Conservation (phyloP, 2,797 vertebrate species). For the Garrulus glandarius region DNA sequence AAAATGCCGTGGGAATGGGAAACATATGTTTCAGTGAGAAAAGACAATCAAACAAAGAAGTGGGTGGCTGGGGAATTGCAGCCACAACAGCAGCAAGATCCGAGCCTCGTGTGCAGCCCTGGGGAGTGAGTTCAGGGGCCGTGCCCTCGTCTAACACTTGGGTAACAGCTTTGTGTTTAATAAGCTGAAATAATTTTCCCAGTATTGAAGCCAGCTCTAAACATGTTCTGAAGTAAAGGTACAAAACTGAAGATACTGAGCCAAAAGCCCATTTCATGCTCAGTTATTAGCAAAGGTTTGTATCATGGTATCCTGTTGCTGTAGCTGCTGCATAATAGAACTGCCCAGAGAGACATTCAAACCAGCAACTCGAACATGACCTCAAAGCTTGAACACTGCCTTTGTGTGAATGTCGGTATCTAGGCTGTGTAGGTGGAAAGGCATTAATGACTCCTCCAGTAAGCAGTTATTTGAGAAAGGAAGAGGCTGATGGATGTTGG, state of each 20-base stretch:
- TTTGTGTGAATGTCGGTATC: not conserved
- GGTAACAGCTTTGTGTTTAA: constrained; percentile 19
- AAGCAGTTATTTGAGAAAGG: not conserved
- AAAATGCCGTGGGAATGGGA: not conserved
- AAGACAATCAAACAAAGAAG: constrained; percentile 48
- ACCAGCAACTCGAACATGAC: not conserved
- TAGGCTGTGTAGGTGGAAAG: not conserved
- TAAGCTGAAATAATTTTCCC: not conserved
- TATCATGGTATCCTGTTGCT: not conserved
- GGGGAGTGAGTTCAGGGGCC: not conserved
- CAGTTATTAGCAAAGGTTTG: constrained; percentile 11
- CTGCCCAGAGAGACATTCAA: not conserved
- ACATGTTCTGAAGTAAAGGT: not conserved
- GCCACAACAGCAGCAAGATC: not conserved
- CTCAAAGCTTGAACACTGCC: not conserved
- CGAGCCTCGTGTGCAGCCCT: not conserved
- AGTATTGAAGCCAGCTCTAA: not conserved
- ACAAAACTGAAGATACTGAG: not conserved
- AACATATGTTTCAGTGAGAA: constrained; percentile 46
- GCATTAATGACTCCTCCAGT: not conserved
- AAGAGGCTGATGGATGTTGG: not conserved
- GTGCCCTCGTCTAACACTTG: not conserved
- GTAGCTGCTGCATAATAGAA: constrained; percentile 13
- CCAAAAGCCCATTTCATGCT: constrained; percentile 4
- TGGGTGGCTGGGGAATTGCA: not conserved